A percentile compares a stretch with the other conserved stretches of the same genome.
Evolutionary conservation across 1,140 invertebrate genomes (phyloP).

Genomic region (Neodiprion virginianus): DNA sequence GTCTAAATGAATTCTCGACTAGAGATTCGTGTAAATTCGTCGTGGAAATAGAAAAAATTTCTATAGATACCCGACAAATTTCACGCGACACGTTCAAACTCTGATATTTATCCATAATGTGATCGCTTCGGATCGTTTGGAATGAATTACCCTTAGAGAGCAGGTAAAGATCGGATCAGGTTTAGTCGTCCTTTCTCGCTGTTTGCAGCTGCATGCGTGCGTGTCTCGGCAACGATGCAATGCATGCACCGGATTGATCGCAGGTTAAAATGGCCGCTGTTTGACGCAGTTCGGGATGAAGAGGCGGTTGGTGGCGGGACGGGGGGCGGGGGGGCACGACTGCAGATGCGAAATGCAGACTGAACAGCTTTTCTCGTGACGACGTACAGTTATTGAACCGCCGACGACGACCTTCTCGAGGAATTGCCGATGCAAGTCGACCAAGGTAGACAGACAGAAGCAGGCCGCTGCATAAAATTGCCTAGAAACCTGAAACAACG

Average conservation of each 20-base stretch:
- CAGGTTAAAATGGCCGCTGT: not conserved
- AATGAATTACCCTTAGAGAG: not conserved
- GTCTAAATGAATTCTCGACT: not conserved
- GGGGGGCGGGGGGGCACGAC: not conserved
- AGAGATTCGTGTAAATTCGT: too few relatives aligned
- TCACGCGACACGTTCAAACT: not conserved
- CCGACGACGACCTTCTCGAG: too few relatives aligned
- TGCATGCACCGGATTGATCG: not conserved
- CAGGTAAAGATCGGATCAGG: not conserved
- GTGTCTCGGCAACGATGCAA: conserved; percentile 4
- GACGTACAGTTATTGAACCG: too few relatives aligned
- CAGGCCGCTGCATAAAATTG: too few relatives aligned
- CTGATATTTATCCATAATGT: not conserved
- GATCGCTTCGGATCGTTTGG: not conserved
- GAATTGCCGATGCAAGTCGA: too few relatives aligned
- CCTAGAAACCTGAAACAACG: too few relatives aligned
- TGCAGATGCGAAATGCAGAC: not conserved
- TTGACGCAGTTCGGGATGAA: not conserved
- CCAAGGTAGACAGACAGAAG: too few relatives aligned
- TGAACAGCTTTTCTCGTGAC: not conserved
- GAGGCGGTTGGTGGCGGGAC: not conserved
- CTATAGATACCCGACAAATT: not conserved
- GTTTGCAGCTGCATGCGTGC: not conserved
- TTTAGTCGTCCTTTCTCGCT: not conserved
- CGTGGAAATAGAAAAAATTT: too few relatives aligned